These are phyloP conservation scores for Acanthochromis polyacanthus DNA, from an alignment of 2,113 vertebrate species.

Conservation along the genomic window DNA sequence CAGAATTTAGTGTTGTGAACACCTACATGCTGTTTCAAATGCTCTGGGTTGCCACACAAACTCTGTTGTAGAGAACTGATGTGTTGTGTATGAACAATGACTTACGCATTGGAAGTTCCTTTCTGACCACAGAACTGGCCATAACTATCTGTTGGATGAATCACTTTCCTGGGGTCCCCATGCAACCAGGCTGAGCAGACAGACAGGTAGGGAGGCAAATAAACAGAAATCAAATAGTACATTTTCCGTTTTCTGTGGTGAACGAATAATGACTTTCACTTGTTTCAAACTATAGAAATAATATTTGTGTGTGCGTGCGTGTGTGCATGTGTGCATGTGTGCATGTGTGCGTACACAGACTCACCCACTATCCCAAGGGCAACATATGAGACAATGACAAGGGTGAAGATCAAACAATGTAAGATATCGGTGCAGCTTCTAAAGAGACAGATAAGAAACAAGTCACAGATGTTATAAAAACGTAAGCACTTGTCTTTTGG, in stretches of 20 bases:
- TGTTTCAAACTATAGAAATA: no score
- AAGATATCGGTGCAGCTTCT: constrained; percentile 91
- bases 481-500: no score
- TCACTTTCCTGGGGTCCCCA: constrained; percentile 92
- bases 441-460: constrained; percentile 24
- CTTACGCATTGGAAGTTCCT: constrained; percentile 90
- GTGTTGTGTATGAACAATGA: constrained; percentile 35
- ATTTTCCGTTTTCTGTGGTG: no score
- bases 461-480: no score
- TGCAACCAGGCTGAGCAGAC: constrained; percentile 89
- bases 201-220: background rate
- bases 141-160: constrained; percentile 92
- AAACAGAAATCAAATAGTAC: no score
- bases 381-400: constrained; percentile 89
- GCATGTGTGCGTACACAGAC: constrained; percentile 58
- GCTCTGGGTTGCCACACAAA: no score
- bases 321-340: background rate
- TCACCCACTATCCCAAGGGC: constrained; percentile 92
- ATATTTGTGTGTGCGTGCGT: no score
- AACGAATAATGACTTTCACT: no score
- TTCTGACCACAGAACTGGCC: constrained; percentile 95
- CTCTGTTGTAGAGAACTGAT: no score
- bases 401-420: constrained; percentile 90
- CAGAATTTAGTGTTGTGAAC: no score
- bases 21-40: no score